These are phyloP conservation scores for Steatocranus sp. DNA, from an alignment of 2,797 vertebrate species.

Conservation along the genomic window DNA sequence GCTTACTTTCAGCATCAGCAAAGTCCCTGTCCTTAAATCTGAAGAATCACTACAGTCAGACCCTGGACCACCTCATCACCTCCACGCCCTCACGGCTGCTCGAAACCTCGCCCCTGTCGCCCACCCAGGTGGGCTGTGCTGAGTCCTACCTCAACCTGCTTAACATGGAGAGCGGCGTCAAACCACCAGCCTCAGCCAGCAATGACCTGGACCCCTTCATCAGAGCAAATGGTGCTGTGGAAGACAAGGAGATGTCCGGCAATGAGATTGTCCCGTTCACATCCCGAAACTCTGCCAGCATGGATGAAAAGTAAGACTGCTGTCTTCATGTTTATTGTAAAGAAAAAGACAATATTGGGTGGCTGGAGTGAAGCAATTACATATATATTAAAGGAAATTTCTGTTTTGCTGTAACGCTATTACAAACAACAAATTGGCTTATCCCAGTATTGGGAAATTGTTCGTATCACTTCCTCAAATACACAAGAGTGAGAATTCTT, in stretches of 20 bases:
- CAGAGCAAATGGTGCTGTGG: slow-evolving; percentile 57
- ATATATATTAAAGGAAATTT: background rate
- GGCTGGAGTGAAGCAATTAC: background rate
- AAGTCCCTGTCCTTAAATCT: slow-evolving; percentile 82
- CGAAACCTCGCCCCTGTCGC: slow-evolving; percentile 41
- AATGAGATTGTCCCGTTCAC: slow-evolving; percentile 50
- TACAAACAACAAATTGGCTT: background rate
- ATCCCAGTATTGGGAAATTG: background rate
- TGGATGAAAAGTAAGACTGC: slow-evolving; percentile 69
- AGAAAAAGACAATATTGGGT: background rate
- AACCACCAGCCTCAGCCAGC: background rate
- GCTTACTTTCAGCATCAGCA: slow-evolving; percentile 46
- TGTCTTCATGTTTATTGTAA: background rate
- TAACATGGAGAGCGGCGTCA: slow-evolving; percentile 68
- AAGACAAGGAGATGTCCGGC: slow-evolving; percentile 52
- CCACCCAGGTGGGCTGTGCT: slow-evolving; percentile 38
- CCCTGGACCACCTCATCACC: slow-evolving; percentile 75
- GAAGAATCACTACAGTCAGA: slow-evolving; percentile 80
- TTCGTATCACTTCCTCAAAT: background rate
- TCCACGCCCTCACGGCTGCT: slow-evolving; percentile 74
- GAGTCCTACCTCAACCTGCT: slow-evolving; percentile 83
- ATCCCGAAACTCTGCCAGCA: slow-evolving; percentile 46
- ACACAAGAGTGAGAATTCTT: background rate
- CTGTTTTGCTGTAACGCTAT: background rate
- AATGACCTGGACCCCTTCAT: slow-evolving; percentile 38